Base-by-base conservation (phyloP, 2,113 vertebrate species). In the Erythrolamprus reginae region DNA sequence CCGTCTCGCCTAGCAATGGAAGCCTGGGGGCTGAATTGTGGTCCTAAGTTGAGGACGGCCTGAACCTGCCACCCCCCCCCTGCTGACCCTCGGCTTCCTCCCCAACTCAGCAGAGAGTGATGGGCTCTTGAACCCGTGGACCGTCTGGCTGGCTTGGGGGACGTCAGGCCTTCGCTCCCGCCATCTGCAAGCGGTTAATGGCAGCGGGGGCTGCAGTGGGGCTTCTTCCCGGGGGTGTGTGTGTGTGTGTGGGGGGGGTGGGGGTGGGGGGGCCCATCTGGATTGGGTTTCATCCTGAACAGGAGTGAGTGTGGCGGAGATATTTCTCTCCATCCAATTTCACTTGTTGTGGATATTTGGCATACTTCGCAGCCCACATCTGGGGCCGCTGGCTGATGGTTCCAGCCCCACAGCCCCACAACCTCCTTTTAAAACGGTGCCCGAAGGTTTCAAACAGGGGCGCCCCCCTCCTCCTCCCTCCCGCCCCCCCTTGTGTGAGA, bases 341-440 rank as follows among this genome's bases (percentile, higher is more conserved):
- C 95, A 97, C 95, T 97, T 97, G 96, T 94, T 96, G 96, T 95
- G 95, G 94, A 95, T 97, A 77, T 91, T 93, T 97, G 95, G 89
- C 95, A 97, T 97, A 92, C 58, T 96, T 97, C 58, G 87, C 87
- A 96, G 88, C 91, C 95, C 97, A 97, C 96, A 97, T 97, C 96
- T 97, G 97, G 97, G 92, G 92, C 56, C 90, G 95, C 95, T 94
- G 17, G 26, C 93, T 93, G 91, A 93, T 91, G 91, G 70, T 87
- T 95, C 89, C 95, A 94, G 95, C 95, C 84, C 84, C 5, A 89
- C 89, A 90, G 89, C 84, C 90, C 88, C 58, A 91, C 9, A 88
- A 95, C 93, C 93, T 89, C 94, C 95, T 92, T 90, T 94, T 90
- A 52, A 19, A 90, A 87, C 94, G 94, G 85, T 92, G 93, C 95